phyloP scores from a whole-genome alignment of 2,888 invertebrate genomes.

The Harpagoxenus sublaevis region DNA sequence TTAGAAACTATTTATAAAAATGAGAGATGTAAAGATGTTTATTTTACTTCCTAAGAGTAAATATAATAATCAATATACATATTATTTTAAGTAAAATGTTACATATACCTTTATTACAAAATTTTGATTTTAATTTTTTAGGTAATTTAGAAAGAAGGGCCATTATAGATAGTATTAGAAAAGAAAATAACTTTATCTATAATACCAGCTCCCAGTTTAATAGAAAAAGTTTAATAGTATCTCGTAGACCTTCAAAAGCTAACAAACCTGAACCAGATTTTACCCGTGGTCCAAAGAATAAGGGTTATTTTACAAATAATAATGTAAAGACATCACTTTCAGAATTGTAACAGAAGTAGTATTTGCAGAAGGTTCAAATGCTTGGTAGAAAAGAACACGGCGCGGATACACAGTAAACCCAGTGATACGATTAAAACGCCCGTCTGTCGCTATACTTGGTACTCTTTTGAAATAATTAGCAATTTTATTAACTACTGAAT shows the following conservation, averaged over 20 bases:
- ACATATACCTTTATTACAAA: not conserved
- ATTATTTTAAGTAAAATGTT: not conserved
- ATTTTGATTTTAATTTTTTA: not conserved
- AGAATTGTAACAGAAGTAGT: not conserved
- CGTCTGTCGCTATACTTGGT: slow-evolving; percentile 41
- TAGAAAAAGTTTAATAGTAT: slow-evolving; percentile 15
- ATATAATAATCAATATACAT: not conserved
- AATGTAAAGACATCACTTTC: slow-evolving; percentile 13
- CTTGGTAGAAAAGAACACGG: not conserved
- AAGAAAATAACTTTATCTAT: slow-evolving; percentile 27
- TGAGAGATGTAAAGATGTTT: not conserved
- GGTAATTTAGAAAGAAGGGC: slow-evolving; percentile 16
- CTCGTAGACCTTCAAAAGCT: slow-evolving; percentile 11
- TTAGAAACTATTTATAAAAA: not conserved
- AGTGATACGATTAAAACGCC: slow-evolving; percentile 42
- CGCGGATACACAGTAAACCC: slow-evolving; percentile 24
- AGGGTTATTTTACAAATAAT: slow-evolving; percentile 8
- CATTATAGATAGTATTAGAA: slow-evolving; percentile 20
- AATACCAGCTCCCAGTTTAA: slow-evolving; percentile 17
- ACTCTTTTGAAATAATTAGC: slow-evolving; percentile 28
- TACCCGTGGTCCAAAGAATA: not conserved
- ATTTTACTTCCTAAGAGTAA: not conserved
- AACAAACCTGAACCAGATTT: not conserved
- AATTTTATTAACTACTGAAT: not conserved
- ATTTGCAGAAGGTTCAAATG: not conserved